Conservation (phyloP, 2,113 vertebrate genomes). For the Kryptolebias marmoratus region DNA sequence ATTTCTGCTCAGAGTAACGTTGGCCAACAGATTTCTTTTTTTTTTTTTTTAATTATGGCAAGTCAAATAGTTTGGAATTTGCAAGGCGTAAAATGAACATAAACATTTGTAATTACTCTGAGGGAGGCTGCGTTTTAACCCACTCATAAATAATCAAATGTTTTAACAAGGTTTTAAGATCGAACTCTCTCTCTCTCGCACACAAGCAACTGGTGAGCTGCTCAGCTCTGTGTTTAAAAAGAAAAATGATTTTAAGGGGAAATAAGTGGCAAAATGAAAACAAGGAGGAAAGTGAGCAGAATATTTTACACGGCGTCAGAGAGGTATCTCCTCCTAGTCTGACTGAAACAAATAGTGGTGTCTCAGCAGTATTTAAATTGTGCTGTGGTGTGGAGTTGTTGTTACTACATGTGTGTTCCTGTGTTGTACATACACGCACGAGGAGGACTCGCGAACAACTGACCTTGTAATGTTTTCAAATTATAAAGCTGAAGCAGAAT, state of each 20-base stretch:
- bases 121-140: slow-evolving; percentile 26
- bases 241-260: not conserved
- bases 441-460: slow-evolving; percentile 39
- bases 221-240: slow-evolving; percentile 12
- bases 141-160: slow-evolving; percentile 40
- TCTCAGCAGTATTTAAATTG: slow-evolving; percentile 74
- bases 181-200: not conserved
- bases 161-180: slow-evolving; percentile 18
- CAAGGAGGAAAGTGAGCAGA: slow-evolving; percentile 53
- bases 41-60: slow-evolving; percentile 33
- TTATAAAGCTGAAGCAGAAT: slow-evolving; percentile 32
- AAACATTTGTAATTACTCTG: slow-evolving; percentile 47
- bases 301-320: slow-evolving; percentile 67
- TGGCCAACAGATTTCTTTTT: slow-evolving; percentile 12
- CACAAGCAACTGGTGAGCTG: slow-evolving; percentile 16
- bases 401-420: slow-evolving; percentile 55
- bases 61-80: slow-evolving; percentile 45
- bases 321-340: slow-evolving; percentile 77
- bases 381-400: slow-evolving; percentile 55
- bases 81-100: slow-evolving; percentile 50
- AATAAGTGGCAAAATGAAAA: slow-evolving; percentile 20
- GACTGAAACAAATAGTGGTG: slow-evolving; percentile 68
- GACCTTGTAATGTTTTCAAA: slow-evolving; percentile 53
- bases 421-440: slow-evolving; percentile 13
- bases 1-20: slow-evolving; percentile 18